Base-by-base conservation (phyloP, 2,797 vertebrate species). In the Anabacerthia variegaticeps region DNA sequence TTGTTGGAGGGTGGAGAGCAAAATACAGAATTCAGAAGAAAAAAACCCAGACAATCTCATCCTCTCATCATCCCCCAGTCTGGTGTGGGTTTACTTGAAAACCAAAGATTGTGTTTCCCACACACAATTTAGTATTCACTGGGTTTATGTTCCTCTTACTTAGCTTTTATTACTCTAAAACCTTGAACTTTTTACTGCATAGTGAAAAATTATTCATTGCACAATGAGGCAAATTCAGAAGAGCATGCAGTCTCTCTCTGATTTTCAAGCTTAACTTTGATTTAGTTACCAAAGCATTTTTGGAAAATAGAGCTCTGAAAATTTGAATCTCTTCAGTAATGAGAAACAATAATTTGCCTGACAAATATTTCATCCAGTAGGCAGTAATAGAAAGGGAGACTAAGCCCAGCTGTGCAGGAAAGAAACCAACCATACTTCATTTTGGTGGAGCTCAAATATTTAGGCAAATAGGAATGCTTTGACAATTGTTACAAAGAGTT, bases 51-150 rank as follows among this genome's bases (percentile, higher is more conserved):
- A 15, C 7, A 54, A 24, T 49, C 7, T 78, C 16, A 82, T 21
- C 7, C 12, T 8, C 3, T n/a, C 9, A 18, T 12, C 8, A 7
- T 3, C n/a, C 8, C 4, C 8, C 2, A 59, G 4, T 12, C 36
- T 61, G 24, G 1, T 69, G 21, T n/a, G 26, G 1, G 2, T 41
- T 43, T 30, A 65, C 15, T n/a, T 52, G 17, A 72, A 85, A 88
- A 56, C 3, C 23, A 67, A 74, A 68, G 26, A 30, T 6, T 36
- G 0, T 54, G 3, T 82, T 82, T 58, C 11, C 27, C 24, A 20
- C 12, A 26, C 12, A 26, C 7, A 41, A 7, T 67, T 92, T 51
- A 52, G 17, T 30, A 43, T 32, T 12, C 36, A 20, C 6, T 52
- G 30, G 30, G 23, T 27, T 36, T 78, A 16, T 49, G 14, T 46